These are phyloP conservation scores for Heliconius hermathena DNA, from an alignment of 1,140 invertebrate genomes.

Conservation along the genomic window DNA sequence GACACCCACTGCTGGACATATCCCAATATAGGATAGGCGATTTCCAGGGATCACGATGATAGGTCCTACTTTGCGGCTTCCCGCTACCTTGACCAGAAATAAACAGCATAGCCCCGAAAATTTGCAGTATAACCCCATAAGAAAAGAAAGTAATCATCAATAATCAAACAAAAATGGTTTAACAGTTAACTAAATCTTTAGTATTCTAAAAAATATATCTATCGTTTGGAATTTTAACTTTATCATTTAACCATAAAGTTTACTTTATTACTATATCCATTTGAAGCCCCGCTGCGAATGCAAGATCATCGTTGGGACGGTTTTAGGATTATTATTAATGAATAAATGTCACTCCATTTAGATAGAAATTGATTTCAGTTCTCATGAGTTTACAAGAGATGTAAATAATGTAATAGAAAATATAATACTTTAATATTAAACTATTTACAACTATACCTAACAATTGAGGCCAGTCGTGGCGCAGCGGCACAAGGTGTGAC, in stretches of 20 bases:
- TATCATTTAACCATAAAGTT: conserved; percentile 17
- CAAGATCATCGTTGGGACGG: conserved; percentile 45
- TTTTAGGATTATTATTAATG: conserved; percentile 66
- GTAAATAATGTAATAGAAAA: too few species aligned
- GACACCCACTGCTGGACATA: too few species aligned
- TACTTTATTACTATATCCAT: not conserved
- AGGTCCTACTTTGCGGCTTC: too few species aligned
- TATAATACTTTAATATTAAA: too few species aligned
- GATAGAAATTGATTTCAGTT: not conserved
- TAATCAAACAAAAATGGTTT: conserved; percentile 47
- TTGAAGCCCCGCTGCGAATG: conserved; percentile 54
- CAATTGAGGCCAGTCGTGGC: too few species aligned
- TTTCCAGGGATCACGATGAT: too few species aligned
- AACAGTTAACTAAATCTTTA: conserved; percentile 29
- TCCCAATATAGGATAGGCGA: too few species aligned
- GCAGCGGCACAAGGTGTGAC: too few species aligned
- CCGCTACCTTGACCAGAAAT: not conserved
- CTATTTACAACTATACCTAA: too few species aligned
- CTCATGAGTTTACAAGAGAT: not conserved
- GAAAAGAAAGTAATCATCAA: conserved; percentile 59
- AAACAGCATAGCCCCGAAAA: not conserved
- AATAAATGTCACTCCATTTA: conserved; percentile 51
- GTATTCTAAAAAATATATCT: conserved; percentile 10
- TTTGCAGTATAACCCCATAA: conserved; percentile 6
- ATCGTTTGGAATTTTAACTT: conserved; percentile 1